Percentiles rank a stretch among this genome's conserved stretches.
phyloP scores from a whole-genome alignment of 2,888 invertebrate genomes.

The Tolmerus cingulatus region DNA sequence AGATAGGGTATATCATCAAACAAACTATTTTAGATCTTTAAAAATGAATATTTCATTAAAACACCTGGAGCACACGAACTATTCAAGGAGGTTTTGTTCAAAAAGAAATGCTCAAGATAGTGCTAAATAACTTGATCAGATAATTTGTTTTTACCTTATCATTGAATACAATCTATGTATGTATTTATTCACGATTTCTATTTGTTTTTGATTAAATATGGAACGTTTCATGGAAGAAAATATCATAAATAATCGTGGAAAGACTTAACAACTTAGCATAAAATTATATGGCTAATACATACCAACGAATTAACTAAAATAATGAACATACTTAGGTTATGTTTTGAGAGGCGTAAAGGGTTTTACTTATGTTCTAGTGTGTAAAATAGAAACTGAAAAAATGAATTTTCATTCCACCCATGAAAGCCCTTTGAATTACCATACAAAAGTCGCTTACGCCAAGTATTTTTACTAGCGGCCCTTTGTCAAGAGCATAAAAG shows the following conservation, averaged over 20 bases:
- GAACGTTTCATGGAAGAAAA: too few relatives aligned
- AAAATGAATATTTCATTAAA: neutral
- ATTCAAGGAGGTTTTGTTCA: neutral
- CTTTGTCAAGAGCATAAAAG: neutral
- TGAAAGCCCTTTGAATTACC: neutral
- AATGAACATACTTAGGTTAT: too few relatives aligned
- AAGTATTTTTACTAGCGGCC: neutral
- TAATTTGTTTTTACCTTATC: neutral
- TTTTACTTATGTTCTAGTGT: neutral
- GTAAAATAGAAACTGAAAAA: neutral
- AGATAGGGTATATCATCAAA: neutral
- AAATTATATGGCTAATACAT: too few relatives aligned
- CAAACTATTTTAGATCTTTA: neutral
- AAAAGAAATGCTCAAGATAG: neutral
- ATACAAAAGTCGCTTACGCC: neutral
- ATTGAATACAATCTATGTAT: too few relatives aligned
- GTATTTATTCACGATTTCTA: too few relatives aligned
- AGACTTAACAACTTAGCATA: too few relatives aligned
- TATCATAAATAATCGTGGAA: too few relatives aligned
- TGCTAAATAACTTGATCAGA: neutral
- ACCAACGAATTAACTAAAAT: too few relatives aligned
- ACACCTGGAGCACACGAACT: neutral
- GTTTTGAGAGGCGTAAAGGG: too few relatives aligned
- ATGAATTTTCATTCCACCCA: neutral
- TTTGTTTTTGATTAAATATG: too few relatives aligned